phyloP scores from a whole-genome alignment of 2,888 invertebrate genomes.

The Apeira syringaria region DNA sequence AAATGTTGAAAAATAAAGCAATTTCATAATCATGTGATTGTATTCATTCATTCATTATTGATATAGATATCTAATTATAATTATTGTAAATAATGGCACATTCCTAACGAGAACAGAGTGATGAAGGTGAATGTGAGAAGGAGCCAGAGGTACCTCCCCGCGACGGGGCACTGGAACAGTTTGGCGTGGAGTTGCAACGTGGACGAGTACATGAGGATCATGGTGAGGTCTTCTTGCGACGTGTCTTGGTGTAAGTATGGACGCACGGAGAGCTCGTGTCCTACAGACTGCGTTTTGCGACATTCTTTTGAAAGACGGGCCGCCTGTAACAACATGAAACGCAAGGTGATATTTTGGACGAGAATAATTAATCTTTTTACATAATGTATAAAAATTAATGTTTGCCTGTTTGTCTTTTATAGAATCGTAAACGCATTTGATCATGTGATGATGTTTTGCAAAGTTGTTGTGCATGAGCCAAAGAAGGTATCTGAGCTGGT shows the following conservation, averaged over 20 bases:
- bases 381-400: too few species aligned
- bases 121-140: slow-evolving; percentile 84
- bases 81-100: slow-evolving; percentile 86
- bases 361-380: too few species aligned
- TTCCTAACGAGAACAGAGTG: slow-evolving; percentile 87
- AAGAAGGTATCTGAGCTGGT: too few species aligned
- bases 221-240: slow-evolving; percentile 88
- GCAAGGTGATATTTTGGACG: too few species aligned
- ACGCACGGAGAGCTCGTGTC: slow-evolving; percentile 90
- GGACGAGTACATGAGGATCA: slow-evolving; percentile 90
- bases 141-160: slow-evolving; percentile 87
- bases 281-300: slow-evolving; percentile 87
- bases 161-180: slow-evolving; percentile 89
- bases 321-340: too few species aligned
- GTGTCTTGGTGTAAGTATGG: slow-evolving; percentile 93
- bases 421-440: too few species aligned
- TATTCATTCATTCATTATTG: slow-evolving; percentile 17
- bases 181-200: slow-evolving; percentile 89
- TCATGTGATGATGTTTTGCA: too few species aligned
- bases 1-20: slow-evolving; percentile 6
- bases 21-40: not conserved
- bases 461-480: too few species aligned
- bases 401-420: too few species aligned
- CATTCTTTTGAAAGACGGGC: slow-evolving; percentile 90
- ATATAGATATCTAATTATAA: slow-evolving; percentile 29